Base-by-base conservation (phyloP, 2,797 vertebrate species). In the Alauda arvensis region DNA sequence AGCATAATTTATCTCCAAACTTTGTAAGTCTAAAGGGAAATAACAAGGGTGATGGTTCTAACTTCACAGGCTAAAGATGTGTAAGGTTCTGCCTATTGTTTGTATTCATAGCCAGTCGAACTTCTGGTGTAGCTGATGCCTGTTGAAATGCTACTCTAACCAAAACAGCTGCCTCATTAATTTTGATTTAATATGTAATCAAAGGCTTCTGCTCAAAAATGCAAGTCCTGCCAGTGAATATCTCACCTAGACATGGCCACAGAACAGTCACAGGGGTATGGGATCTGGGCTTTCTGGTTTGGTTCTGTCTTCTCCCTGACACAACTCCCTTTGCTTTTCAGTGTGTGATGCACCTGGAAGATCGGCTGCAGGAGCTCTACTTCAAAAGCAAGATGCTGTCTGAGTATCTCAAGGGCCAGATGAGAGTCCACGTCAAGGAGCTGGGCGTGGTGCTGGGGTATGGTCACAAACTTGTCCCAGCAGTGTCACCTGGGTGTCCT, bases 271-370 rank as follows among this genome's bases (percentile, higher is more conserved):
- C 2, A 14, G 59, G 5, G 2, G 4, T 3, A 3, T 9, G 77
- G 42, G 65, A 52, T 83, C 67, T 40, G 69, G 37, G 60, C 19
- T 25, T 57, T 91, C 46, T 43, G 60, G 31, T 16, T 37, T 6
- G 7, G 49, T 33, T 33, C 57, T 37, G 20, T 16, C 53, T 71
- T 46, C 42, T 81, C 62, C 75, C 77, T 95, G 33, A 94, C 51
- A 11, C 80, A 43, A 46, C 77, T 91, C 28, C 71, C 55, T 76
- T 79, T 87, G 87, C 48, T 37, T 75, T 88, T 61, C 72, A 99
- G 99, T 99, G 99, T 95, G 98, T 99, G 48, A 99, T 99, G 99
- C 99, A 99, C 95, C 98, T 99, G 88, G 99, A 99, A 89, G 99
- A 99, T 93, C 98, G 99, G 24, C 96, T 99, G 90, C 99, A 99